Evolutionary conservation across 2,113 vertebrate species (phyloP).

Genomic region (Nannospalax galili): DNA sequence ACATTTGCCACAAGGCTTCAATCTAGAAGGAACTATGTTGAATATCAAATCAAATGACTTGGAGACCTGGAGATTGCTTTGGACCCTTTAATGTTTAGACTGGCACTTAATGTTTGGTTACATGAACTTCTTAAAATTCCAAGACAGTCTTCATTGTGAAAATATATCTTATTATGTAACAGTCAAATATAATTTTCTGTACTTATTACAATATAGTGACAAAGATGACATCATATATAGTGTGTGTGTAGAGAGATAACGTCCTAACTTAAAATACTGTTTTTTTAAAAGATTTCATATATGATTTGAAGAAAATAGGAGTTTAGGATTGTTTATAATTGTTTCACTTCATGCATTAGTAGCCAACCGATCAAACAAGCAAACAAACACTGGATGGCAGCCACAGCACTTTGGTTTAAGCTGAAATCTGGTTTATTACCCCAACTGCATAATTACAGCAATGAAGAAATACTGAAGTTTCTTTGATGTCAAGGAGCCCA

Average conservation of each 20-base stretch:
- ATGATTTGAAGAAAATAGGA: background rate
- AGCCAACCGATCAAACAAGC: background rate
- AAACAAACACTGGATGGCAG: background rate
- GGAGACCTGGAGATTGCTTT: background rate
- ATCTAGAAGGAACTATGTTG: conserved; percentile 5
- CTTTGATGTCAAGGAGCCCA: conserved; percentile 44
- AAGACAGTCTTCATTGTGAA: background rate
- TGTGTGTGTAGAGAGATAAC: background rate
- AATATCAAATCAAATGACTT: background rate
- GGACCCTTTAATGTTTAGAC: conserved; percentile 29
- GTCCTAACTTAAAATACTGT: conserved; percentile 23
- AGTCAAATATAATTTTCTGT: conserved; percentile 23
- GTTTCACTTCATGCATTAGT: background rate
- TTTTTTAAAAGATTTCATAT: conserved; percentile 41
- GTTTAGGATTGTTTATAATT: background rate
- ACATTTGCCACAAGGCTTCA: background rate
- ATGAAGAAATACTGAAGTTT: conserved; percentile 50
- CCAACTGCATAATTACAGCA: conserved; percentile 55
- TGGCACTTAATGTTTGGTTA: conserved; percentile 16
- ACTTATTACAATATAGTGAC: conserved; percentile 29
- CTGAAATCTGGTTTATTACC: conserved; percentile 63
- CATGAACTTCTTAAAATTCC: background rate
- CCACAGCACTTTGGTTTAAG: conserved; percentile 16
- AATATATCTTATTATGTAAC: background rate
- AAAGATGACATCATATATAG: background rate